Evolutionary conservation across 2,797 vertebrate genomes (phyloP).

Genomic region (Notolabrus celidotus): DNA sequence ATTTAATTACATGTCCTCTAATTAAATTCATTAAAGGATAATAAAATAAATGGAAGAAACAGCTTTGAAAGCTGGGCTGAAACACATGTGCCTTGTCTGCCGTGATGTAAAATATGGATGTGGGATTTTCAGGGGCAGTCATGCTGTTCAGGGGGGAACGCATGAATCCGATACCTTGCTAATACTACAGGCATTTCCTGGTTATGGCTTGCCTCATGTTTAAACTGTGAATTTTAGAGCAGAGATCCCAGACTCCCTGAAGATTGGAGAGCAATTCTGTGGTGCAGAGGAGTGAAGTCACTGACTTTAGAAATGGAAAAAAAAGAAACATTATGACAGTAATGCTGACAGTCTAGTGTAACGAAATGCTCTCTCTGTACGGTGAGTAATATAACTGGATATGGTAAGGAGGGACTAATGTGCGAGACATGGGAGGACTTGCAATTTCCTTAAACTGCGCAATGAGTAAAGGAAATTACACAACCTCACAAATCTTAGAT

Average conservation of each 20-base stretch:
- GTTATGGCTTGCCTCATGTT: slow-evolving; percentile 76
- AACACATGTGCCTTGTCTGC: slow-evolving; percentile 95
- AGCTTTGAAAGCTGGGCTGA: slow-evolving; percentile 94
- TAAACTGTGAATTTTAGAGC: slow-evolving; percentile 79
- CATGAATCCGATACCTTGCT: slow-evolving; percentile 87
- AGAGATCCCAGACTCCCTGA: slow-evolving; percentile 74
- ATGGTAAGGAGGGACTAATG: slow-evolving; percentile 61
- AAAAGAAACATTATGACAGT: slow-evolving; percentile 66
- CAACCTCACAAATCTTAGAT: slow-evolving; percentile 63
- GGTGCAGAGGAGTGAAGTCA: slow-evolving; percentile 72
- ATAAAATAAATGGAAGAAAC: slow-evolving; percentile 97
- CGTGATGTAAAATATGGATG: slow-evolving; percentile 93
- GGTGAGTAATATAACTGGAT: slow-evolving; percentile 63
- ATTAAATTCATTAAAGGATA: slow-evolving; percentile 99
- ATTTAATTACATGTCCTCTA: slow-evolving; percentile 99
- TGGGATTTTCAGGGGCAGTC: slow-evolving; percentile 88
- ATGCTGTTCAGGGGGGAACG: slow-evolving; percentile 72
- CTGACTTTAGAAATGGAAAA: slow-evolving; percentile 59
- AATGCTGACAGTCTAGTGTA: slow-evolving; percentile 64
- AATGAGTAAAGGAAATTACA: slow-evolving; percentile 75
- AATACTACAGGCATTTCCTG: slow-evolving; percentile 88
- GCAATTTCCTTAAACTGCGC: slow-evolving; percentile 74
- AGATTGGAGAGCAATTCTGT: slow-evolving; percentile 72
- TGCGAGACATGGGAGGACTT: slow-evolving; percentile 55
- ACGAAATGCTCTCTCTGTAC: slow-evolving; percentile 68